phyloP scores from a whole-genome alignment of 2,113 vertebrate species.

The Nesogale talazaci region DNA sequence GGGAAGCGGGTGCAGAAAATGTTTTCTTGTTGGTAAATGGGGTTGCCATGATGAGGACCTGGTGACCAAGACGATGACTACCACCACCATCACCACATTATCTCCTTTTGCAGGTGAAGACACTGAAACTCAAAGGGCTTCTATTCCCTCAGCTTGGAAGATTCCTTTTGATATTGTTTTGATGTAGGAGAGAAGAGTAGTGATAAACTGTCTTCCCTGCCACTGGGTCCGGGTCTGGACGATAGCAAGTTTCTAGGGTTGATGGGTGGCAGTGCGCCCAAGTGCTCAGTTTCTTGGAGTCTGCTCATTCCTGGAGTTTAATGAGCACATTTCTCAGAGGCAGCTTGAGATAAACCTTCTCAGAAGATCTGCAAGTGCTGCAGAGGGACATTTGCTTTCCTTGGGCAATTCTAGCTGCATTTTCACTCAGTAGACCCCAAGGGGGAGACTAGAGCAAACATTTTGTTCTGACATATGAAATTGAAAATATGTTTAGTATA shows the following conservation, averaged over 20 bases:
- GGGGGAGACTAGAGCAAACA: not conserved
- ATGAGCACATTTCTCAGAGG: not conserved
- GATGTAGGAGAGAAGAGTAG: not conserved
- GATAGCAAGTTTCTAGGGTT: not conserved
- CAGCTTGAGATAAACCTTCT: constrained; percentile 26
- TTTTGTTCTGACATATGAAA: constrained; percentile 24
- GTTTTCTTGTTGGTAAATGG: not conserved
- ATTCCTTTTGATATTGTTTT: not conserved
- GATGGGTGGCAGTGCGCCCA: not conserved
- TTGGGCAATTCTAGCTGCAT: not conserved
- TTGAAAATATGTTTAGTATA: constrained; percentile 63
- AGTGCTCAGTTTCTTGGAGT: not conserved
- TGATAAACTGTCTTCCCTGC: not conserved
- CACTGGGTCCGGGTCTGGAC: not conserved
- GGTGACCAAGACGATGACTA: not conserved
- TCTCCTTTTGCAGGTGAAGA: not conserved
- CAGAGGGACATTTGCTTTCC: constrained; percentile 53
- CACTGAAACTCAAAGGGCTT: not conserved
- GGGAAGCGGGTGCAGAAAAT: not conserved
- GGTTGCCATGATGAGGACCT: not conserved
- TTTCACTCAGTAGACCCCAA: constrained; percentile 39
- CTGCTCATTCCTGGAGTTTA: not conserved
- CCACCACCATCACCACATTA: not conserved
- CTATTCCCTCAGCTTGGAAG: not conserved
- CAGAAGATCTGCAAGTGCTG: not conserved